Evolutionary conservation across 2,888 invertebrate species (phyloP), one percentile per base, ranked within the genome.

Genomic region (Atrina japonica): DNA sequence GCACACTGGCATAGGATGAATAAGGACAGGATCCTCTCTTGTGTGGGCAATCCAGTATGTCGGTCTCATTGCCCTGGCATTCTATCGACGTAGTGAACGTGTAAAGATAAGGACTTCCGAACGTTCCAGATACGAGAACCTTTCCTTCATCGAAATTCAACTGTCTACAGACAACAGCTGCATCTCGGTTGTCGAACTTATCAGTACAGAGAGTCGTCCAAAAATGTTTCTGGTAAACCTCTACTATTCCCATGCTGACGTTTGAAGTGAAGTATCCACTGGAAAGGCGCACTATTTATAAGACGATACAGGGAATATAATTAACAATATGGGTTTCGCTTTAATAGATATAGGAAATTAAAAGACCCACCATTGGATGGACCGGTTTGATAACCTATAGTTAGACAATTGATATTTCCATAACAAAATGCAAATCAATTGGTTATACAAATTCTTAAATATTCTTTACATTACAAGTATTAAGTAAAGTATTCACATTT

Each of bases 201-300:
- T 76, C 58, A 0, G 95, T 94, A 86, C 96, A 96, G 11, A 96
- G 92, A 0, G 94, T 94, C 2, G 95, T 95, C 95, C 95, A 96
- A 11, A 93, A 92, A 0, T 94, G 94, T 68, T 93, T 93, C 80
- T 94, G 93, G 73, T 93, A 92, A 0, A 95, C 92, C 88, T 95
- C 95, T 0, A 95, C 91, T 40, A 95, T 91, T 0, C 95, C 95
- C 30, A 75, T 65, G 21, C 59, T 53, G 7, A 75, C 49, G 27
- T 73, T 59, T 0, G 70, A 50, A 2, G 70, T 71, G 49, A 65
- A 70, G 29, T 29, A 14, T 29, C 63, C 50, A 6, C 16, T 43
- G n/a, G 70, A 64, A 25, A 80, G 35, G 25, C 76, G 68, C 2
- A 75, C 76, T 79, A 63, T 30, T n/a, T n/a, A n/a, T n/a, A n/a